phyloP scores from a whole-genome alignment of 2,113 vertebrate species.

The Lasiurus cinereus region DNA sequence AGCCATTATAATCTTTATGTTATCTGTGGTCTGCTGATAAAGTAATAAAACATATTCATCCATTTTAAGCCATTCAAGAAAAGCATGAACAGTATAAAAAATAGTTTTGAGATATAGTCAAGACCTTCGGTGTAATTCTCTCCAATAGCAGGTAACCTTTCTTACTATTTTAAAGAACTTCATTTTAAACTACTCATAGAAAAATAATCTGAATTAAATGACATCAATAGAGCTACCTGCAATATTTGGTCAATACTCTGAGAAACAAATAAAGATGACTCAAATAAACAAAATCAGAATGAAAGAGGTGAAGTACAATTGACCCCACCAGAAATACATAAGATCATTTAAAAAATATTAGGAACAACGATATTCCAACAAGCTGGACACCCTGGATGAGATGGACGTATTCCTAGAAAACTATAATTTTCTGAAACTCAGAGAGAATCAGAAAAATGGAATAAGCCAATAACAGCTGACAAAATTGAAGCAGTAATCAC shows the following conservation, averaged over 20 bases:
- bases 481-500: too few relatives aligned
- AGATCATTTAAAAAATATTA: too few relatives aligned
- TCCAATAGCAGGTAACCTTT: not conserved
- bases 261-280: too few relatives aligned
- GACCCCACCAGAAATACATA: too few relatives aligned
- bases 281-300: too few relatives aligned
- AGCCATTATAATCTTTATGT: not conserved
- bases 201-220: not conserved
- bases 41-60: constrained; percentile 19
- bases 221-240: not conserved
- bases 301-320: too few relatives aligned
- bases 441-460: too few relatives aligned
- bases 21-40: constrained; percentile 14
- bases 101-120: not conserved
- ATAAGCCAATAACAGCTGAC: too few relatives aligned
- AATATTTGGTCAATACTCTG: not conserved
- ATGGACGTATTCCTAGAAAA: too few relatives aligned
- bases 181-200: not conserved
- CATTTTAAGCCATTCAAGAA: not conserved
- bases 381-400: too few relatives aligned
- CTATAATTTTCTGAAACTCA: too few relatives aligned
- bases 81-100: not conserved
- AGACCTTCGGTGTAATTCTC: not conserved
- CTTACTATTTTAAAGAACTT: not conserved
- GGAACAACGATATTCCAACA: too few relatives aligned